Evolutionary conservation across 30 jellyfish, hydroid and myxozoan genomes (phyloP).

Genomic region (Cassiopea andromeda): DNA sequence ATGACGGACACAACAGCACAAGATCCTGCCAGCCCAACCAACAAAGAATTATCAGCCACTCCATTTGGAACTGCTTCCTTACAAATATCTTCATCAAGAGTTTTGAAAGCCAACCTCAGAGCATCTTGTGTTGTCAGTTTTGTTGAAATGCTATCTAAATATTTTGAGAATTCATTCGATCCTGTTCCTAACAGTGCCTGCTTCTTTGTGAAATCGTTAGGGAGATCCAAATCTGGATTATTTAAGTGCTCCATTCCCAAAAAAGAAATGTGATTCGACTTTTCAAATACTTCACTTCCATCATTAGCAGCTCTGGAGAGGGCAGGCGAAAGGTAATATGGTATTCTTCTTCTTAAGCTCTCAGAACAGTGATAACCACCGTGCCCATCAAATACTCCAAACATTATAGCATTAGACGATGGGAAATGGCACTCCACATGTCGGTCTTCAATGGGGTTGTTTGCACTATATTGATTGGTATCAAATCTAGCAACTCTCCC

Average conservation of each 20-base stretch:
- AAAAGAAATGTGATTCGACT: not conserved
- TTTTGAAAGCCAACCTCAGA: conserved; percentile 56
- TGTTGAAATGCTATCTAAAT: not conserved
- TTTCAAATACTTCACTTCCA: not conserved
- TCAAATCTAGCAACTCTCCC: conserved; percentile 86
- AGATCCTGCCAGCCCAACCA: conserved; percentile 96
- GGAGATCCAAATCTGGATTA: conserved; percentile 50
- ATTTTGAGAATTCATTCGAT: conserved; percentile 29
- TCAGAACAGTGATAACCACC: conserved; percentile 99
- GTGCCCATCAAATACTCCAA: conserved; percentile 97
- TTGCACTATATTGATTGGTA: conserved; percentile 87
- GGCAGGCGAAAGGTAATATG: conserved; percentile 79
- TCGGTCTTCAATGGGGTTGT: conserved; percentile 95
- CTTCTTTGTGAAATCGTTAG: conserved; percentile 67
- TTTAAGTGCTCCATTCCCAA: conserved; percentile 68
- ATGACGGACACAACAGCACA: conserved; percentile 94
- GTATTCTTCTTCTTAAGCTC: conserved; percentile 74
- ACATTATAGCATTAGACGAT: conserved; percentile 53
- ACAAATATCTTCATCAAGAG: conserved; percentile 90
- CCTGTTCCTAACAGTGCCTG: conserved; percentile 83
- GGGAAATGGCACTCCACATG: conserved; percentile 86
- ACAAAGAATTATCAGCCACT: conserved; percentile 77
- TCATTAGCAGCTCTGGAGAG: conserved; percentile 11
- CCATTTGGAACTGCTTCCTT: conserved; percentile 95
- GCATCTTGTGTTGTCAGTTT: conserved; percentile 42